Conservation (phyloP, 37 sponge, comb jelly and placozoan species). For the Sycon ciliatum region DNA sequence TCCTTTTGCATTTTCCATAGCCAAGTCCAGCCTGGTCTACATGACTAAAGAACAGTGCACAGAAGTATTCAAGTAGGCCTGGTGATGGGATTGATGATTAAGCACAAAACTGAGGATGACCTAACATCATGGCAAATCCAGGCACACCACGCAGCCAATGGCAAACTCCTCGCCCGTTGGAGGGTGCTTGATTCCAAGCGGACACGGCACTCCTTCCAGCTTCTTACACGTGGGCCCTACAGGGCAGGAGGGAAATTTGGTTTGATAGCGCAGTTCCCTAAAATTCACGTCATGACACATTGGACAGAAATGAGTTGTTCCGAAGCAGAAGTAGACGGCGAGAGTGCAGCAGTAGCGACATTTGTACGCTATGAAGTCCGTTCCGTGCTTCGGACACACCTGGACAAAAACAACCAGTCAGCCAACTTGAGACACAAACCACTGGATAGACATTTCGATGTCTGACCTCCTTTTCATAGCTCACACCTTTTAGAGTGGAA, state of each 20-base stretch:
- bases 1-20: too few relatives aligned
- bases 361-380: conserved; percentile 92
- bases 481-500: too few relatives aligned
- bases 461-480: too few relatives aligned
- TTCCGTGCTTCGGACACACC: conserved; percentile 94
- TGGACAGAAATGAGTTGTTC: conserved; percentile 92
- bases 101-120: background rate
- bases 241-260: conserved; percentile 84
- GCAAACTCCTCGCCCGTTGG: conserved; percentile 96
- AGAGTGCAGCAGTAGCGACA: conserved; percentile 97
- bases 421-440: background rate
- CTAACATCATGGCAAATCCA: conserved; percentile 80
- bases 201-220: conserved; percentile 82
- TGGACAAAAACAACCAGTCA: conserved; percentile 25
- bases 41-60: too few relatives aligned
- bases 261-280: conserved; percentile 62
- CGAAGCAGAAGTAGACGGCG: conserved; percentile 96
- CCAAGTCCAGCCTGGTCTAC: too few relatives aligned
- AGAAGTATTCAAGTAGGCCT: too few relatives aligned
- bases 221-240: conserved; percentile 79
- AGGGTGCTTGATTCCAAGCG: conserved; percentile 87
- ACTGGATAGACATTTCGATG: too few relatives aligned
- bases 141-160: conserved; percentile 88
- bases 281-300: conserved; percentile 95
- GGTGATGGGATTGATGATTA: too few relatives aligned